A percentile compares a stretch with the other conserved stretches of the same genome.
Conservation (phyloP, 2,113 vertebrate genomes). For the Tragelaphus strepsiceros region DNA sequence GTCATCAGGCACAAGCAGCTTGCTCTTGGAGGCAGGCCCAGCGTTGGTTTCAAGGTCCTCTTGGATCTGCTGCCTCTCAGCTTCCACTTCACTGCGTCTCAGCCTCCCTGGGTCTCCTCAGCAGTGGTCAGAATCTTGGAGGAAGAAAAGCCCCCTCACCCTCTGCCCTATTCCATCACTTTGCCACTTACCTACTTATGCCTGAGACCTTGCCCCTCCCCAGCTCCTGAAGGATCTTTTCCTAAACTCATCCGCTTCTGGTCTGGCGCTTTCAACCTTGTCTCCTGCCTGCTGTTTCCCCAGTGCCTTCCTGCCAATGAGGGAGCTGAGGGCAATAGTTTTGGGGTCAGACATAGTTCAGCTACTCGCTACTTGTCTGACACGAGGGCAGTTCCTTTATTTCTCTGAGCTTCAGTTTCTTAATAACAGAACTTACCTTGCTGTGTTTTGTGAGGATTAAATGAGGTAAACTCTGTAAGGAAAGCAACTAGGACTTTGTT, state of each 20-base stretch:
- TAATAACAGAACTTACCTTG: background rate
- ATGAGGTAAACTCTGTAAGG: background rate
- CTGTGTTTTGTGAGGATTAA: conserved; percentile 17
- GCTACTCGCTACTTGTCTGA: background rate
- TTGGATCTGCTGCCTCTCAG: background rate
- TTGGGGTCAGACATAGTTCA: background rate
- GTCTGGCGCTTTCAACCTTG: background rate
- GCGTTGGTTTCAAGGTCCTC: conserved; percentile 41
- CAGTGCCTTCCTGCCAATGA: background rate
- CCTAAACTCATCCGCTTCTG: background rate
- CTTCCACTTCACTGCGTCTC: background rate
- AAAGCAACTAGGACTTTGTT: background rate
- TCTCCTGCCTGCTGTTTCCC: background rate
- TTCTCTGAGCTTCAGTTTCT: background rate
- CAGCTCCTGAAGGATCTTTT: background rate
- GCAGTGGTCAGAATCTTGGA: background rate
- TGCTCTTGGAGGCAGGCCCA: conserved; percentile 41
- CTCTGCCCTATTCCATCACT: background rate
- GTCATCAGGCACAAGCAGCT: conserved; percentile 52
- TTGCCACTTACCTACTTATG: background rate
- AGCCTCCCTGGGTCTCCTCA: background rate
- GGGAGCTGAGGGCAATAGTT: background rate
- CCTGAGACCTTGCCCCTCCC: background rate
- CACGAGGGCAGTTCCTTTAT: background rate
- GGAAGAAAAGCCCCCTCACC: background rate